Percentiles rank a stretch among this genome's conserved stretches.
phyloP scores from a whole-genome alignment of 2,888 invertebrate genomes.

The Thereva nobilitata region DNA sequence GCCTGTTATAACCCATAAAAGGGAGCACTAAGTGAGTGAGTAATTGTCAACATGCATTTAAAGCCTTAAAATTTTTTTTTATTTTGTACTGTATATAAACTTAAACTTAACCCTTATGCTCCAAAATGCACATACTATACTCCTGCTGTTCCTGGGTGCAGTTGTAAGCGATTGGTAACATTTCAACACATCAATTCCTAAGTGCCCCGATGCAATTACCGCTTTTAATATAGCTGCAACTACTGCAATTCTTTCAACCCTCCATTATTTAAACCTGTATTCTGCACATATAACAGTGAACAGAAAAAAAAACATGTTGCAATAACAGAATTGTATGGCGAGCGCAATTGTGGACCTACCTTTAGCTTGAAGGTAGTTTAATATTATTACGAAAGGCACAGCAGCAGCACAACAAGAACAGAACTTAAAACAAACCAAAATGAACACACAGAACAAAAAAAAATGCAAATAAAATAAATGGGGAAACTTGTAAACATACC shows the following conservation, averaged over 20 bases:
- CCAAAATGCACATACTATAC: conserved; percentile 17
- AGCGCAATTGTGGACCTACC: no score
- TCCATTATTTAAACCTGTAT: conserved; percentile 3
- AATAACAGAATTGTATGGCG: background rate
- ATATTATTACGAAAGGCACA: no score
- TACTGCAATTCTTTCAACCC: conserved; percentile 4
- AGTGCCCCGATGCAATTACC: conserved; percentile 1
- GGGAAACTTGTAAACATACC: conserved; percentile 7
- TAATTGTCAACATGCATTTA: conserved; percentile 34
- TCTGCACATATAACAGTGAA: background rate
- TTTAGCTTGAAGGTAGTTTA: no score
- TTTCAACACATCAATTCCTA: conserved; percentile 22
- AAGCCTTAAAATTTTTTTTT: conserved; percentile 9
- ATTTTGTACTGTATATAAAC: no score
- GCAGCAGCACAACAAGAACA: background rate
- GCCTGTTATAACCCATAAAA: conserved; percentile 3
- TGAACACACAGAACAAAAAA: conserved; percentile 9
- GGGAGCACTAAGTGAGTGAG: conserved; percentile 18
- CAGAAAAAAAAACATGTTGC: background rate
- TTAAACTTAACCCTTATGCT: no score
- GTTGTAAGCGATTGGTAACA: conserved; percentile 24
- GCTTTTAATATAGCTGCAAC: background rate
- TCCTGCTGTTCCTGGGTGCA: conserved; percentile 29
- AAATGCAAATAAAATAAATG: conserved; percentile 26
- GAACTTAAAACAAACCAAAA: conserved; percentile 6